Evolutionary conservation across 2,113 vertebrate genomes (phyloP), one percentile per base, ranked within the genome.

Genomic region (Saccopteryx leptura): DNA sequence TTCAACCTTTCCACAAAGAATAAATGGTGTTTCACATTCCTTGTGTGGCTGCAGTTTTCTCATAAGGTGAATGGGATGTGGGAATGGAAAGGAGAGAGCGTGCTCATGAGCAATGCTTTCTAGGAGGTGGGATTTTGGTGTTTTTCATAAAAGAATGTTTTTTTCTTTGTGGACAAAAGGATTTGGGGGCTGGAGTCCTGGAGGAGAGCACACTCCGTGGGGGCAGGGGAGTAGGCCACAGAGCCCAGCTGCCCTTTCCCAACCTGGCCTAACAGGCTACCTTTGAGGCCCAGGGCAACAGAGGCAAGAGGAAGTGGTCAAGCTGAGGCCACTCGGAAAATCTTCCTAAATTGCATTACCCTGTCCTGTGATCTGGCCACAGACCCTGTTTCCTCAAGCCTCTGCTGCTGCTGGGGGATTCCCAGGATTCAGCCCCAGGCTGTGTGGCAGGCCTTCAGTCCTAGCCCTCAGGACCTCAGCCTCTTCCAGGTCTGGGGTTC

Each of bases 1-100:
- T 98, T 97, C 97, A 97, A 97, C 96, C 96, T 98, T 97, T 97
- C 96, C 97, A 98, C 95, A 66, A 96, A 98, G 94, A 98, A 97
- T 98, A 98, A 98, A 98, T 81, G 46, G 78, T 96, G 96, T 97
- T 96, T 98, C 97, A 98, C 97, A 88, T 93, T 94, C 91, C 69
- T 50, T 28, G 93, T 89, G 85, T 95, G 92, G 86, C 93, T 96
- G 52, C 82, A 28, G 33, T 84, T 97, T 76, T 95, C 39, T 94
- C 13, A 7, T 9, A 33, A 78, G 86, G 39, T 75, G 60, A n/a
- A 33, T 50, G 60, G 81, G 66, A 26, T 33, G 52, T 87, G 76
- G 26, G n/a, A 23, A 48, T n/a, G 31, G 31, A 33, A 71, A 19
- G 69, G 74, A 56, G 54, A 9, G 24, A 4, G 52, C 8, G 1